A percentile compares a stretch with the other conserved stretches of the same genome.
phyloP scores from a whole-genome alignment of 2,797 vertebrate species.

The Florisuga fusca region DNA sequence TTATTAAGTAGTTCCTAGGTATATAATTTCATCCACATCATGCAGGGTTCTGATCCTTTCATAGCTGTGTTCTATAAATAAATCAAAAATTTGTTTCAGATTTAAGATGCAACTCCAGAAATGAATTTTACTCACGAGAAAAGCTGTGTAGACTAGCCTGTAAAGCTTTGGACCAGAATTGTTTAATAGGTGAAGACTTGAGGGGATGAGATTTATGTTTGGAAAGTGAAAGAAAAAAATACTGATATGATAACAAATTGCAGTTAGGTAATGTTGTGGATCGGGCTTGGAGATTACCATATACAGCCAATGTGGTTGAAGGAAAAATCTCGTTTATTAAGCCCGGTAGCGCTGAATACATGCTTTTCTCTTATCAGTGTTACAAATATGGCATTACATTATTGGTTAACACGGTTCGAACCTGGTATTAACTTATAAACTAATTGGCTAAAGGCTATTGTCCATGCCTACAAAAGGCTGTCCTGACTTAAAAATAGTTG shows the following conservation, averaged over 20 bases:
- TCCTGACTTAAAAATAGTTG: too few species aligned
- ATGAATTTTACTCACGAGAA: neutral
- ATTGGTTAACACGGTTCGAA: too few species aligned
- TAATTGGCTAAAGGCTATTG: too few species aligned
- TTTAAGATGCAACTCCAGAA: neutral
- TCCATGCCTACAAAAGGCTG: too few species aligned
- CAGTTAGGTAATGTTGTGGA: neutral
- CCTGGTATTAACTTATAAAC: too few species aligned
- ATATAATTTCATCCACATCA: neutral
- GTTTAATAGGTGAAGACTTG: neutral
- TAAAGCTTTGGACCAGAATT: neutral
- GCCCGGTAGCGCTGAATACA: too few species aligned
- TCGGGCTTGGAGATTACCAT: too few species aligned
- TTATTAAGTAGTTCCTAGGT: neutral
- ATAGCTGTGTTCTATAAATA: neutral
- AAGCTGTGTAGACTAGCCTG: fast-evolving
- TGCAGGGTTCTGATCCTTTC: neutral
- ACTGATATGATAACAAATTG: neutral
- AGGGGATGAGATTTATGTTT: neutral
- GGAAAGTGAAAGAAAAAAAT: neutral
- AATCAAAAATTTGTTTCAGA: neutral
- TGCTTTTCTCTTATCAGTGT: too few species aligned
- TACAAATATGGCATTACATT: too few species aligned
- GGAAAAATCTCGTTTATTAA: too few species aligned
- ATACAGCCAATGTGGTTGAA: too few species aligned